These are phyloP conservation scores for Smutsia temminckii DNA, from an alignment of 2,797 vertebrate species.

Conservation along the genomic window DNA sequence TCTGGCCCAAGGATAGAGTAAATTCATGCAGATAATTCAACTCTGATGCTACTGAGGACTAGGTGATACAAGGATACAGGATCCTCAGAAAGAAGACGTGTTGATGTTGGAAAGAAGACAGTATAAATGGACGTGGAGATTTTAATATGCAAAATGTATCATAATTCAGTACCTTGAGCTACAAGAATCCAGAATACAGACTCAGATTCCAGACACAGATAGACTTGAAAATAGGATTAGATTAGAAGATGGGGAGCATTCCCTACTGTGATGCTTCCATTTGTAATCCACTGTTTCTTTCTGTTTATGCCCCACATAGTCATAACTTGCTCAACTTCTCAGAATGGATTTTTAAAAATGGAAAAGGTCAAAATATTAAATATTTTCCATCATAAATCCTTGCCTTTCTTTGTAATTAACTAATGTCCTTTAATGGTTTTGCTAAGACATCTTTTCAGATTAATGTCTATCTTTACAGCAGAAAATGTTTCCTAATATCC, in stretches of 20 bases:
- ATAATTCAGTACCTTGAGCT: neutral
- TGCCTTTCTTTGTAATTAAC: slow-evolving; percentile 52
- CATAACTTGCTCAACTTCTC: neutral
- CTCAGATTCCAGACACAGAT: neutral
- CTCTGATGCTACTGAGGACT: neutral
- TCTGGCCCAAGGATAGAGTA: neutral
- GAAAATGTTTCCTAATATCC: slow-evolving; percentile 41
- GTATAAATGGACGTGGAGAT: neutral
- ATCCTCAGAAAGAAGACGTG: neutral
- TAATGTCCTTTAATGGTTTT: neutral
- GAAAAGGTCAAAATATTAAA: slow-evolving; percentile 34
- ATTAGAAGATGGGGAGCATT: neutral
- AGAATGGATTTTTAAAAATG: neutral
- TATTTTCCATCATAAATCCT: neutral
- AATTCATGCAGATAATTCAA: neutral
- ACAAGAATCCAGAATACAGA: neutral
- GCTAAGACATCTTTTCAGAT: slow-evolving; percentile 43
- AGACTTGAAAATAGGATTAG: neutral
- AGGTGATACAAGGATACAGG: neutral
- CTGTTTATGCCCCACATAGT: neutral
- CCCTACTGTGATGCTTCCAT: neutral
- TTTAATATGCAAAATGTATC: neutral
- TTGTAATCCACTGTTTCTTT: neutral
- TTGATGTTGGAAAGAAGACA: no score
- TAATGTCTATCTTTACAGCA: slow-evolving; percentile 65